Percentiles rank a stretch among this genome's conserved stretches.
Evolutionary conservation across 1,140 invertebrate genomes (phyloP).

Genomic region (Anoplophora glabripennis): DNA sequence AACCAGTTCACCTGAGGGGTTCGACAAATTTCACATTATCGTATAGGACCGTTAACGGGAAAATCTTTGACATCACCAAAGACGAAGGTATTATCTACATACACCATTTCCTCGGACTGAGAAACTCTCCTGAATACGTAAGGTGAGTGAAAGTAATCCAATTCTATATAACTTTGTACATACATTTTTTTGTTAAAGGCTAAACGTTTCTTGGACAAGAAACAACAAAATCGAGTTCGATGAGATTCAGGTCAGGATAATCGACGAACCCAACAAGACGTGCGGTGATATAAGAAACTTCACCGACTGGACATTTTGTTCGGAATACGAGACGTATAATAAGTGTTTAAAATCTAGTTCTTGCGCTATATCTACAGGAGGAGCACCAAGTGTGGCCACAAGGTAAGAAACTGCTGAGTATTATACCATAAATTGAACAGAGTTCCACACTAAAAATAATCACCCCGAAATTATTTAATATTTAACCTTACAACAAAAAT

Average conservation of each 20-base stretch:
- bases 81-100: constrained; percentile 59
- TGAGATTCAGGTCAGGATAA: constrained; percentile 51
- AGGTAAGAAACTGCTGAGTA: constrained; percentile 36
- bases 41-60: constrained; percentile 16
- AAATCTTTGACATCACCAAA: constrained; percentile 55
- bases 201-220: constrained; percentile 54
- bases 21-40: constrained; percentile 33
- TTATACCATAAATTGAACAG: too few species aligned
- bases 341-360: constrained; percentile 52
- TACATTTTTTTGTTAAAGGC: constrained; percentile 36
- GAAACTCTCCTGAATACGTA: constrained; percentile 31
- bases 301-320: constrained; percentile 49
- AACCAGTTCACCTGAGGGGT: constrained; percentile 43
- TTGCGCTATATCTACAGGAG: constrained; percentile 57
- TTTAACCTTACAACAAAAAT: too few species aligned
- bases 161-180: background rate
- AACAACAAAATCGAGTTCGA: constrained; percentile 46
- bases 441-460: too few species aligned
- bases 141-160: constrained; percentile 16
- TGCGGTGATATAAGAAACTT: constrained; percentile 40
- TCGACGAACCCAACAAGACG: constrained; percentile 41
- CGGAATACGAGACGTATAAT: constrained; percentile 50
- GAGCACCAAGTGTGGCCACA: constrained; percentile 30
- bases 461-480: too few species aligned
- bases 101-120: constrained; percentile 42